Evolutionary conservation across 2,888 invertebrate genomes (phyloP), one percentile per base, ranked within the genome.

Genomic region (Eristalis pertinax): DNA sequence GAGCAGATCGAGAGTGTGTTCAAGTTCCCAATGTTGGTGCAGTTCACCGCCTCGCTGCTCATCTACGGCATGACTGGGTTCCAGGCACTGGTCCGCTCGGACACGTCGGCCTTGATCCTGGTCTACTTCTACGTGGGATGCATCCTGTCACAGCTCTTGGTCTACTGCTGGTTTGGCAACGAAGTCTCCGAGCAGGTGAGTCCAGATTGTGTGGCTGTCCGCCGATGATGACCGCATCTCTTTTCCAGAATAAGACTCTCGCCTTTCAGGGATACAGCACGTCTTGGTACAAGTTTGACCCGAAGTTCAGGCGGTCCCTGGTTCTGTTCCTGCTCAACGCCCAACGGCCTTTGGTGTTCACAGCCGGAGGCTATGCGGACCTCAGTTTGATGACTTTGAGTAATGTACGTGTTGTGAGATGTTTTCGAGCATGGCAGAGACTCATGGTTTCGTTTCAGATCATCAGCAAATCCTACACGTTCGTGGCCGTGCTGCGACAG

Each of bases 141-240:
- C 62, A 89, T 91, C 29, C 89, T 91, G 19, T 89, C 88, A 3
- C 89, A 92, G 35, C 80, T 92, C 3, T 90, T 91, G 10, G 29
- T 90, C 1, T 91, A 90, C 41, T 92, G 91, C 67, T 92, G 90
- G 90, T 91, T 90, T 67, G 91, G 91, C n/a, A 91, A 91, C 75
- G 90, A 91, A 68, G 90, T 91, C 1, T 89, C 89, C 38, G 91
- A 90, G 22, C 90, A 90, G 90, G 91, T 90, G 73, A n/a, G 11
- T 22, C 1, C 11, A 5, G 13, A n/a, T 35, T 22, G 24, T n/a
- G n/a, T 4, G 15, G 13, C 7, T 8, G 22, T 5, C 10, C 13
- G 1, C 0, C 0, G 32, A 32, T 19, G 56, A 43, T 13, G 26
- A 22, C 0, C 70, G 1, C 15, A 62, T 76, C 32, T 5, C 29